Evolutionary conservation across 1,140 invertebrate genomes (phyloP), one percentile per base, ranked within the genome.

Genomic region (Drosophila sp.): DNA sequence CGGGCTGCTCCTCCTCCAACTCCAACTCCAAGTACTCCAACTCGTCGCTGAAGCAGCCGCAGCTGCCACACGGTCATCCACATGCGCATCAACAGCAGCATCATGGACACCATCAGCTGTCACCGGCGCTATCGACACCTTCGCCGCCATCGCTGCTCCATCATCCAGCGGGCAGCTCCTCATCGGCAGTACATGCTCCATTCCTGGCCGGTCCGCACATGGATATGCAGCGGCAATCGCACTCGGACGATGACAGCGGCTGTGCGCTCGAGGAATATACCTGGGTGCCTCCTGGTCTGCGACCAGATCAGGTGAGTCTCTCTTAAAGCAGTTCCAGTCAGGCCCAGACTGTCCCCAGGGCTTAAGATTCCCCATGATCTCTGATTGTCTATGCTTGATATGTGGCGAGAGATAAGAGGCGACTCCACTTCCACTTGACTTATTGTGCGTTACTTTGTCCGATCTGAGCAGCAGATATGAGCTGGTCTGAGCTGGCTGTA

Each of bases 191-290:
- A 1, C 92, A 92, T 71, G 78, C 91, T 4, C 81, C 80, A 11
- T 92, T 93, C 78, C 91, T 94, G 14, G 90, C 93, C 32, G 93
- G 92, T 3, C 83, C 93, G 16, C 91, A 94, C 62, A 93, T 93
- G 41, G 94, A 97, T 90, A 96, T 96, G 72, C 96, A 97, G 84
- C 93, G 97, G 38, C 97, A 98, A 89, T 98, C 97, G 2, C 97
- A 98, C 83, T 98, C 97, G 46, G 98, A 99, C 92, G 98, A 99
- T 91, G 98, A 99, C 93, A 98, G 97, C 46, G 98, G 98, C 7
- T 99, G 98, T 91, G 97, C 98, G 4, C 93, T 99, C 46, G 98
- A 99, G 90, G 98, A 99, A 91, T 99, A 99, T 92, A 98, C 97
- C 0, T 99, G 98, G 98, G 97, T 99, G 46, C 98, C 98, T 38